phyloP scores from a whole-genome alignment of 1,140 invertebrate species.

The Oncopeltus fasciatus region DNA sequence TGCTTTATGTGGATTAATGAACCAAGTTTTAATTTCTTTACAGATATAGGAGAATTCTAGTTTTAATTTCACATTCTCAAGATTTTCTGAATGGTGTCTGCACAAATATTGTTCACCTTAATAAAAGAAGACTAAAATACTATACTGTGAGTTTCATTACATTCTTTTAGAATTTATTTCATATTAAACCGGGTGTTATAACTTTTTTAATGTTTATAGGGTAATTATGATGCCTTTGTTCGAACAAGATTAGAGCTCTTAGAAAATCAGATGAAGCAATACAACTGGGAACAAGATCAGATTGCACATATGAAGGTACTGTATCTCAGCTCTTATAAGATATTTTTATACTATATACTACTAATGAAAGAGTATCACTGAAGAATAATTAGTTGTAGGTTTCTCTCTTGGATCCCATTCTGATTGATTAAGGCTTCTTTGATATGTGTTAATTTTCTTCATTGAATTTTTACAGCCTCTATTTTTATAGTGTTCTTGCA shows the following conservation, averaged over 20 bases:
- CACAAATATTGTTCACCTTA: constrained; percentile 95
- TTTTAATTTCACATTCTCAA: constrained; percentile 99
- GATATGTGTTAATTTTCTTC: too few relatives aligned
- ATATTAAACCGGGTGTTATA: neutral
- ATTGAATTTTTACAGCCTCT: too few relatives aligned
- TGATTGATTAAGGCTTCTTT: too few relatives aligned
- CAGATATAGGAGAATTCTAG: constrained; percentile 88
- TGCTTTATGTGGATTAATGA: too few relatives aligned
- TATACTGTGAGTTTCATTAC: constrained; percentile 59
- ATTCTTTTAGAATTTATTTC: neutral
- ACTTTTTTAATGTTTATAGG: constrained; percentile 30
- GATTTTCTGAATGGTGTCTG: constrained; percentile 99
- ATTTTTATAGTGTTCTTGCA: too few relatives aligned
- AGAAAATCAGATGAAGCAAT: constrained; percentile 98
- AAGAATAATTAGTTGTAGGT: too few relatives aligned
- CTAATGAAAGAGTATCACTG: too few relatives aligned
- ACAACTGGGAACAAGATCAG: constrained; percentile 99
- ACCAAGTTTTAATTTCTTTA: too few relatives aligned
- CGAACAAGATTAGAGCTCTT: constrained; percentile 82
- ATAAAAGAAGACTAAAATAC: constrained; percentile 85
- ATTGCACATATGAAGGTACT: constrained; percentile 94
- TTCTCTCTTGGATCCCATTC: too few relatives aligned
- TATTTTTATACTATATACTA: neutral
- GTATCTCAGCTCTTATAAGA: neutral
- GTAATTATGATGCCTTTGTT: constrained; percentile 92